Base-by-base conservation (phyloP, 2,113 vertebrate species). In the Lophotis ruficrista region DNA sequence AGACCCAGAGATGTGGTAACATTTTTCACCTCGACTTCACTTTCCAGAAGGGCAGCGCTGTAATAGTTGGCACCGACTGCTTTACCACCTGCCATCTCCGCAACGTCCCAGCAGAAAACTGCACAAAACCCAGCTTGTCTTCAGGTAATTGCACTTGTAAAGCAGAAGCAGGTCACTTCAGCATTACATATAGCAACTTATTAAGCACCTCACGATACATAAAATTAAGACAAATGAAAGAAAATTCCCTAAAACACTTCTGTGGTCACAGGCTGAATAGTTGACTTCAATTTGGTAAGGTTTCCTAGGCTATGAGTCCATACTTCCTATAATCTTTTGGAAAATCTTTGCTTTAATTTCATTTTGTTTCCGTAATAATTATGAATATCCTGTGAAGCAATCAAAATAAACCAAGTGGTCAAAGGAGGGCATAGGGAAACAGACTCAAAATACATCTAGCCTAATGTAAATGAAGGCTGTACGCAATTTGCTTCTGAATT, bases 101-200 rank as follows among this genome's bases (percentile, higher is more conserved):
- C 83, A 15, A 28, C 5, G 2, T 51, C 93, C 75, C 90, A 41
- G 45, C 87, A 93, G 41, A 93, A n/a, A 72, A 12, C 23, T 43
- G 66, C 86, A 93, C 93, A 94, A 80, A 87, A 61, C 51, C 58
- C 56, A 61, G 90, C 86, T 71, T 93, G 96, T 79, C 66, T 71
- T 64, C 75, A 68, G 86, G 35, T 72, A 64, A 89, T 53, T 91
- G 71, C 66, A n/a, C 56, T 72, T 62, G 73, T 45, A 93, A 91
- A 95, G 87, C 30, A 65, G 62, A 30, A 91, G 79, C 76, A 53
- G 47, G 18, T 80, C 85, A 81, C 76, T 72, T 33, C 30, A 6
- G 41, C 54, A 17, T 68, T 48, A 56, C 92, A 60, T 37, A 37
- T 1, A 4, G 80, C 47, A 33, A 54, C 77, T 70, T 65, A 35